These are phyloP conservation scores for Aphis craccivora DNA, from an alignment of 1,140 invertebrate species.

Conservation along the genomic window DNA sequence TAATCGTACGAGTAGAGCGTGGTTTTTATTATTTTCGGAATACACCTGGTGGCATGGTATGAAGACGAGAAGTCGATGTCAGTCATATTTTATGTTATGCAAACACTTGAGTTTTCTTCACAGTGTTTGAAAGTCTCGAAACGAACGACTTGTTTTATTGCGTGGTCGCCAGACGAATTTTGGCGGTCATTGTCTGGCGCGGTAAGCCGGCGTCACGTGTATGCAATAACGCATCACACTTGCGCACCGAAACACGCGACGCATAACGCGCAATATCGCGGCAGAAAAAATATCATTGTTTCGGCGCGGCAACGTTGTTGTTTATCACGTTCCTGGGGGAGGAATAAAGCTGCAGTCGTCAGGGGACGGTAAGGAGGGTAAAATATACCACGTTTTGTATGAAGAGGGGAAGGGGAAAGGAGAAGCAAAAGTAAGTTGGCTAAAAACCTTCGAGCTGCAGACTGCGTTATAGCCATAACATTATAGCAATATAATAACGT, in stretches of 20 bases:
- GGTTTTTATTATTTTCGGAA: not conserved
- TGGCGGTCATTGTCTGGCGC: not conserved
- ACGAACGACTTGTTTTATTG: not conserved
- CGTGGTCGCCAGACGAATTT: not conserved
- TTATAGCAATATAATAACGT: not conserved
- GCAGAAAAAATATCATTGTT: constrained; percentile 14
- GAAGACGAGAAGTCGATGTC: not conserved
- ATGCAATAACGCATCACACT: constrained; percentile 40
- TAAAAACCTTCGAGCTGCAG: not conserved
- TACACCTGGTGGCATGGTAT: not conserved
- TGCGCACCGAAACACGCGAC: not conserved
- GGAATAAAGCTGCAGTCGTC: not conserved
- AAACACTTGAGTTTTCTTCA: not conserved
- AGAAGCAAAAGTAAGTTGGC: not conserved
- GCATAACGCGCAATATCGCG: not conserved
- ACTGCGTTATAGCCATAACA: not conserved
- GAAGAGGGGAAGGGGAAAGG: too few species aligned
- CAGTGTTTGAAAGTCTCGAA: not conserved
- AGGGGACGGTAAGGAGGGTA: too few species aligned
- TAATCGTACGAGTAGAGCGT: not conserved
- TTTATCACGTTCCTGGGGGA: not conserved
- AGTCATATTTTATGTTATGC: not conserved
- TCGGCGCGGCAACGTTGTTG: not conserved
- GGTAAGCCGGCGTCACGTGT: constrained; percentile 25
- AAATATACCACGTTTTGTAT: not conserved